Evolutionary conservation across 37 sponge, comb jelly and placozoan genomes (phyloP).

Genomic region (Mnemiopsis leidyi): DNA sequence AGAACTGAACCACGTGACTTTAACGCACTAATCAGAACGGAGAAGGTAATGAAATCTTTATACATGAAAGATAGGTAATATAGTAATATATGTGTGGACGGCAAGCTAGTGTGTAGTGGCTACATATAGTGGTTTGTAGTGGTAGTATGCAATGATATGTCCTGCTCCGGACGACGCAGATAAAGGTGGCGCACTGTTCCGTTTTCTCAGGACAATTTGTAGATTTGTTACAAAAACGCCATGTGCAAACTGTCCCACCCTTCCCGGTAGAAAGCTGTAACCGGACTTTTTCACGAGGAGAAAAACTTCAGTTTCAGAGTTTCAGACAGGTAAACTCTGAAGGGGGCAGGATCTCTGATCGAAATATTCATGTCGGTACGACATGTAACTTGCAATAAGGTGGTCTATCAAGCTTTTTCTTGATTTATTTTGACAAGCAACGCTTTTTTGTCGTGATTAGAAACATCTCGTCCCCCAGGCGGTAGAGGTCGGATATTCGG

Average conservation of each 20-base stretch:
- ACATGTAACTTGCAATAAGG: not conserved
- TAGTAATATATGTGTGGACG: no score
- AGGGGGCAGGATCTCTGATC: not conserved
- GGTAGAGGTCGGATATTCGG: not conserved
- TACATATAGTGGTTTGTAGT: not conserved
- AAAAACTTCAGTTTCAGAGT: no score
- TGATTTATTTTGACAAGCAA: not conserved
- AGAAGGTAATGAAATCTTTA: not conserved
- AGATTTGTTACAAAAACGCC: not conserved
- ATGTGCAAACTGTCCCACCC: no score
- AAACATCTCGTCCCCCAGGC: not conserved
- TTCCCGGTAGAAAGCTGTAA: no score
- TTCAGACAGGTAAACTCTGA: no score
- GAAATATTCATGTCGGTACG: not conserved
- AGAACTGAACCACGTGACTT: not conserved
- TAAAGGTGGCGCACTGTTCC: not conserved
- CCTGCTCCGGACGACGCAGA: not conserved
- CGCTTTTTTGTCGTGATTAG: not conserved
- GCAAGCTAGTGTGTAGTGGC: not conserved
- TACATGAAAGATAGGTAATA: not conserved
- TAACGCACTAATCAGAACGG: not conserved
- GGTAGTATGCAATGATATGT: no score
- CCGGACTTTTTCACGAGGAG: no score
- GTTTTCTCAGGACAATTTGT: not conserved
- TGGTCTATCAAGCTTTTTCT: not conserved